phyloP scores from a whole-genome alignment of 2,888 invertebrate species.

The Iphiclides podalirius region DNA sequence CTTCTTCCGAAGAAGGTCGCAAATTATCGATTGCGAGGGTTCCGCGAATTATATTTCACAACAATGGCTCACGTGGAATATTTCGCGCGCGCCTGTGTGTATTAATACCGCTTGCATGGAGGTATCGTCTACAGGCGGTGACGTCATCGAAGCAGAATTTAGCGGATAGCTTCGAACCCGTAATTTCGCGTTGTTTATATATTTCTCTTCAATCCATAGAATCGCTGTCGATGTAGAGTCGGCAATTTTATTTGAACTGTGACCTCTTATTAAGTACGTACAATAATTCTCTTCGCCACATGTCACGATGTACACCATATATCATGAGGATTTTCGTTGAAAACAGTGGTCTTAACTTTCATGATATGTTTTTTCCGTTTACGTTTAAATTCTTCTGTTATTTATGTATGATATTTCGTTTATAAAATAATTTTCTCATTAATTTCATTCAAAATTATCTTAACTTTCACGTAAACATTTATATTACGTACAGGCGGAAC shows the following conservation, averaged over 20 bases:
- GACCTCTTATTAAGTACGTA: too few relatives aligned
- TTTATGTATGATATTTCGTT: too few relatives aligned
- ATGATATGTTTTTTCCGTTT: too few relatives aligned
- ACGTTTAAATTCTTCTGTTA: too few relatives aligned
- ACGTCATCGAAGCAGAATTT: slow-evolving; percentile 49
- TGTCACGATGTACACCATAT: too few relatives aligned
- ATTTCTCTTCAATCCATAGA: slow-evolving; percentile 31
- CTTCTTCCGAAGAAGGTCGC: slow-evolving; percentile 7
- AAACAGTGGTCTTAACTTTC: too few relatives aligned
- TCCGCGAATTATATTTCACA: slow-evolving; percentile 29
- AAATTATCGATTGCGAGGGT: slow-evolving; percentile 13
- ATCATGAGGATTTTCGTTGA: too few relatives aligned
- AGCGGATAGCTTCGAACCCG: slow-evolving; percentile 42
- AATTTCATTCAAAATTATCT: too few relatives aligned
- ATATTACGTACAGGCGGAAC: too few relatives aligned
- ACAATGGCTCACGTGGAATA: slow-evolving; percentile 32
- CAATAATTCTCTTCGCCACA: too few relatives aligned
- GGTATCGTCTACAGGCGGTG: slow-evolving; percentile 34
- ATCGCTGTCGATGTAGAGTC: slow-evolving; percentile 29
- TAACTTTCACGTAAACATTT: too few relatives aligned
- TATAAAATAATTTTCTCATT: too few relatives aligned
- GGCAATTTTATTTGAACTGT: slow-evolving; percentile 25
- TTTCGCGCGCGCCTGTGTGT: slow-evolving; percentile 34
- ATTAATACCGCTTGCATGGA: slow-evolving; percentile 34
- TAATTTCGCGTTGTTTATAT: slow-evolving; percentile 41